Base-by-base conservation (phyloP, 2,888 invertebrate species). In the Geophilus truncorum region DNA sequence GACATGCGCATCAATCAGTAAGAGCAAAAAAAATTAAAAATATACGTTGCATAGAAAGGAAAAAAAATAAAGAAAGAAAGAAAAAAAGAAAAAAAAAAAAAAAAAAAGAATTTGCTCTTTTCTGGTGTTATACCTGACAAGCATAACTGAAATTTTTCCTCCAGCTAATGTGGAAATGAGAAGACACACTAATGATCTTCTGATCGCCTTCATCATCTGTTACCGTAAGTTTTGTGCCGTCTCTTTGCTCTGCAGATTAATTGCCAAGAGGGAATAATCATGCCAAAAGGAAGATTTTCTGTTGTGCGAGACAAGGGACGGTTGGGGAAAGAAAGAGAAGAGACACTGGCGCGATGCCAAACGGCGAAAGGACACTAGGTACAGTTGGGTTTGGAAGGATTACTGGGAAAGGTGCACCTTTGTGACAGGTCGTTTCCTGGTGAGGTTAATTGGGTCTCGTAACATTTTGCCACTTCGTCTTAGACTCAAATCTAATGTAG, bases 151-250 rank as follows among this genome's bases (percentile, higher is more conserved):
- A 70, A 70, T 25, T 70, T 62, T 28, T 70, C 70, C 70, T 70
- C 25, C 2, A 70, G 70, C 70, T 70, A 70, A 70, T 70, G 70
- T 70, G 70, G 28, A 70, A 70, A 70, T 70, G 70, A 70, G 70
- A 28, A 70, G 25, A 70, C 70, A 70, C 28, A 28, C 70, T 70
- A 70, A 70, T 70, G 70, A 70, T 70, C 70, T 70, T 70, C 70
- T 70, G 70, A 70, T 70, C 70, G 70, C 70, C 70, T 70, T 70
- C 70, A 70, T 70, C 70, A 70, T 70, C 70, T 70, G 70, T 23
- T 28, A 70, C 70, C 70, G 3, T 28, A 70, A 0, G 51, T 51
- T 70, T n/a, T 10, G 25, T 25, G 70, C 28, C 70, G n/a, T 70
- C 70, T 70, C 70, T 12, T 70, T 3, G 12, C 25, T 70, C 70